A percentile compares a stretch with the other conserved stretches of the same genome.
Evolutionary conservation across 2,888 invertebrate genomes (phyloP).

Genomic region (Leistus spinibarbis): DNA sequence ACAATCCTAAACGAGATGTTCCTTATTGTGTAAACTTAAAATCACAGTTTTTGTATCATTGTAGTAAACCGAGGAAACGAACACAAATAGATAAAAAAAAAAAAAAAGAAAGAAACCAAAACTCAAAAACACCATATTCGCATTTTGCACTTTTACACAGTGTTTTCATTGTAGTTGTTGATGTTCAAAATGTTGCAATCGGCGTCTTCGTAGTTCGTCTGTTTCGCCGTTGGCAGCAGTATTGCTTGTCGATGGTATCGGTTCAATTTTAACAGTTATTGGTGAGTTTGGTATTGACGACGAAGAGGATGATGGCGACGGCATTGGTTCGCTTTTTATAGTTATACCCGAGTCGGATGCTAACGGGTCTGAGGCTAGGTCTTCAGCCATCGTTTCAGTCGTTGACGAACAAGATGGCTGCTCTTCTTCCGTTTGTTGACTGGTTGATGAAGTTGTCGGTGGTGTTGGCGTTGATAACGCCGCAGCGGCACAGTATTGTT

Average conservation of each 20-base stretch:
- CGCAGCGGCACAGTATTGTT: slow-evolving; percentile 83
- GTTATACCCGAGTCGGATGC: background rate
- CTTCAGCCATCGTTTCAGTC: background rate
- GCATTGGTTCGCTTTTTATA: background rate
- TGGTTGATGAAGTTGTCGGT: background rate
- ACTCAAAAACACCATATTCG: background rate
- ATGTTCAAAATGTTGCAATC: slow-evolving; percentile 33
- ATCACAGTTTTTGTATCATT: background rate
- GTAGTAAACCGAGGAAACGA: background rate
- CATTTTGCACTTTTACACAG: background rate
- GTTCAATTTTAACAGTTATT: background rate
- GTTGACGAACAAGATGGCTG: background rate
- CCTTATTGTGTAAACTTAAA: background rate
- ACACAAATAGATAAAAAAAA: background rate
- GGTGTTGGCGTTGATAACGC: slow-evolving; percentile 51
- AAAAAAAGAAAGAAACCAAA: too few species aligned
- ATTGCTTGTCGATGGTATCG: background rate
- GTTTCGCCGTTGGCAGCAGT: slow-evolving; percentile 2
- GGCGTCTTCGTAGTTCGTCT: slow-evolving; percentile 24
- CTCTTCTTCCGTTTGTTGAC: background rate
- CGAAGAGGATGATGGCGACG: background rate
- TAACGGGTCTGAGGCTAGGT: background rate
- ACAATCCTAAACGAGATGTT: background rate
- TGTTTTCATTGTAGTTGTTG: slow-evolving; percentile 16
- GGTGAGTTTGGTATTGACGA: background rate